A percentile compares a stretch with the other conserved stretches of the same genome.
Evolutionary conservation across 1,140 invertebrate genomes (phyloP).

Genomic region (Drosophila ananassae): DNA sequence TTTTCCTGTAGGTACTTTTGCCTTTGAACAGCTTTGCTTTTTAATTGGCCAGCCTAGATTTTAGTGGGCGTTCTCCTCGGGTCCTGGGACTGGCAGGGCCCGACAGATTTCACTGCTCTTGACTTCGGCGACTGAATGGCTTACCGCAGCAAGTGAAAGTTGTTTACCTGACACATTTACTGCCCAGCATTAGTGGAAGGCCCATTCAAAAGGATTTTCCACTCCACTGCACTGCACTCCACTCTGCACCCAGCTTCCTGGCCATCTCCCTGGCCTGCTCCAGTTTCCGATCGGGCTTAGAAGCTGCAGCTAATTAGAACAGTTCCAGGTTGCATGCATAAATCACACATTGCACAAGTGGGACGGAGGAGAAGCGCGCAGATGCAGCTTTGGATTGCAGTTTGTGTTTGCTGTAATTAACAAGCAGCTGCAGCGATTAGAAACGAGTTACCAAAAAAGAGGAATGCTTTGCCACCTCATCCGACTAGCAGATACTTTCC

Average conservation of each 20-base stretch:
- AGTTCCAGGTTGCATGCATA: slow-evolving; percentile 54
- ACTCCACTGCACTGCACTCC: slow-evolving; percentile 11
- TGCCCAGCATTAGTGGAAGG: slow-evolving; percentile 16
- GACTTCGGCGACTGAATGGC: slow-evolving; percentile 58
- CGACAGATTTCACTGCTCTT: slow-evolving; percentile 55
- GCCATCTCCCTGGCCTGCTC: slow-evolving; percentile 17
- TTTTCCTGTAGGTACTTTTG: slow-evolving; percentile 3
- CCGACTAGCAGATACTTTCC: slow-evolving; percentile 9
- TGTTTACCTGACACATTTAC: slow-evolving; percentile 79
- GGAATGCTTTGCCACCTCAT: background rate
- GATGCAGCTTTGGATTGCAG: slow-evolving; percentile 43
- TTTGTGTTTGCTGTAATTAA: slow-evolving; percentile 78
- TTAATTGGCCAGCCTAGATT: slow-evolving; percentile 75
- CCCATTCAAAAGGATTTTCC: slow-evolving; percentile 38
- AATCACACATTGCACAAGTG: slow-evolving; percentile 74
- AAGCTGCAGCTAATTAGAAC: slow-evolving; percentile 67
- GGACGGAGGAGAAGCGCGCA: slow-evolving; percentile 1
- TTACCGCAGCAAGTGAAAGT: slow-evolving; percentile 63
- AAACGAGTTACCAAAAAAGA: slow-evolving; percentile 65
- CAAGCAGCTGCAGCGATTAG: slow-evolving; percentile 65
- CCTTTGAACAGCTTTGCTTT: slow-evolving; percentile 75
- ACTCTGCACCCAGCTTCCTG: slow-evolving; percentile 19
- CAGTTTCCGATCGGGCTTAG: slow-evolving; percentile 27
- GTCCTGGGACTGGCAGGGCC: slow-evolving; percentile 20
- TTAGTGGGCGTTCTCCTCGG: slow-evolving; percentile 36